Conservation (phyloP, 2,113 vertebrate species). For the Pampusana beccarii region DNA sequence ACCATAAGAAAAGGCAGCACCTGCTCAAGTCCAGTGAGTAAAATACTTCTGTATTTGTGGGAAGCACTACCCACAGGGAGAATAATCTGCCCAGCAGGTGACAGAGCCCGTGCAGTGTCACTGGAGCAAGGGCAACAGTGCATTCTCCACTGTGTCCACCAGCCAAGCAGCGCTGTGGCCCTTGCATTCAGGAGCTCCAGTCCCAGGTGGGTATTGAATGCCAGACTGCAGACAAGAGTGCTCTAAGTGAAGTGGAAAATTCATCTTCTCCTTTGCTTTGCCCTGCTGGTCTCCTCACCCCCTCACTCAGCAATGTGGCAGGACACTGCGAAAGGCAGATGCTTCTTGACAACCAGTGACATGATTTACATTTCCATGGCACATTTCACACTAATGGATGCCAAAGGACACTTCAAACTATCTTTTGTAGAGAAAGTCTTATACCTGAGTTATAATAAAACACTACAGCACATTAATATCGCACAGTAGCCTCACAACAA, state of each 20-base stretch:
- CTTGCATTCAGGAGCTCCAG: background rate
- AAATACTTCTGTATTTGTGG: background rate
- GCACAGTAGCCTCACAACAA: background rate
- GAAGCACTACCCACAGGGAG: background rate
- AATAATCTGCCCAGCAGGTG: background rate
- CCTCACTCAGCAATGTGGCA: background rate
- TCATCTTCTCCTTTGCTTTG: background rate
- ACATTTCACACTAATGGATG: conserved; percentile 4
- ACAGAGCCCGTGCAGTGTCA: background rate
- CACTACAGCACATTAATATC: background rate
- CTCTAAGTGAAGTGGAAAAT: background rate
- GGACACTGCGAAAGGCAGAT: background rate
- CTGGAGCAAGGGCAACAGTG: background rate
- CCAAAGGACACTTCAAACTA: conserved; percentile 17
- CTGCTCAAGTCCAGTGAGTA: background rate
- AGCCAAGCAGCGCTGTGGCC: background rate
- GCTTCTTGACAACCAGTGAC: background rate
- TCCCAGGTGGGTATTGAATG: background rate
- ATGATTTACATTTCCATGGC: conserved; percentile 11
- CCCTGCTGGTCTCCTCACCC: background rate
- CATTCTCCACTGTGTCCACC: background rate
- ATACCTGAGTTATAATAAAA: background rate
- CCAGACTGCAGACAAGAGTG: background rate
- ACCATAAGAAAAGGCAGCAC: background rate
- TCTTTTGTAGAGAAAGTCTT: background rate